phyloP scores from a whole-genome alignment of 2,113 vertebrate species.

The Cichladusa arquata region DNA sequence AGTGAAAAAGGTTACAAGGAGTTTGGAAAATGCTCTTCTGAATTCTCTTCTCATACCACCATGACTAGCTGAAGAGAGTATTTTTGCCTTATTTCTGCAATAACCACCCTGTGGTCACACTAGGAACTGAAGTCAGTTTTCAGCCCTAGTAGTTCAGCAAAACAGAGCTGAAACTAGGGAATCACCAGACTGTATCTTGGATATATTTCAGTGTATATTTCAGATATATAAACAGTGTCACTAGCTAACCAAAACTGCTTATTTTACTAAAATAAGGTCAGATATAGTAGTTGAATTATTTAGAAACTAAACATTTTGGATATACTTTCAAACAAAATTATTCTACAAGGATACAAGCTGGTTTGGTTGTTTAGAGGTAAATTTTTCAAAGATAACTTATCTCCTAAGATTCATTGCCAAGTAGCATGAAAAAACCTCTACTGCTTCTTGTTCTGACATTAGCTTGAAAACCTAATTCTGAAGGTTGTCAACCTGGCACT shows the following conservation, averaged over 20 bases:
- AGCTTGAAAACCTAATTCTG: background rate
- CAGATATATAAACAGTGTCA: background rate
- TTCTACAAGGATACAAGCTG: background rate
- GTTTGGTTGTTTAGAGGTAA: background rate
- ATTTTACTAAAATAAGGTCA: background rate
- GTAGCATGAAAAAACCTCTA: background rate
- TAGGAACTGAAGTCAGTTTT: background rate
- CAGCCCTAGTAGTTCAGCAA: background rate
- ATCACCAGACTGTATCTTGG: background rate
- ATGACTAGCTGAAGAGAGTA: background rate
- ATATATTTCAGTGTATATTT: background rate
- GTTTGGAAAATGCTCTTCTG: background rate
- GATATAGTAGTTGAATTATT: background rate
- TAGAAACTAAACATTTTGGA: background rate
- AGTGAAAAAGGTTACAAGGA: background rate
- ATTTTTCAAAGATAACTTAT: background rate
- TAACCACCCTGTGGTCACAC: background rate
- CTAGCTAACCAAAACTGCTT: background rate
- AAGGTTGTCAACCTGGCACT: background rate
- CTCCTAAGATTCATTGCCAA: background rate
- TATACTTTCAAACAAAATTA: background rate
- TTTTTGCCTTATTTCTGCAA: background rate
- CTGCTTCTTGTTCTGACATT: background rate
- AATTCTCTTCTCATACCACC: background rate
- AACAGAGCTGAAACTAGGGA: background rate